phyloP scores from a whole-genome alignment of 2,888 invertebrate genomes.

The Cactoblastis cactorum region DNA sequence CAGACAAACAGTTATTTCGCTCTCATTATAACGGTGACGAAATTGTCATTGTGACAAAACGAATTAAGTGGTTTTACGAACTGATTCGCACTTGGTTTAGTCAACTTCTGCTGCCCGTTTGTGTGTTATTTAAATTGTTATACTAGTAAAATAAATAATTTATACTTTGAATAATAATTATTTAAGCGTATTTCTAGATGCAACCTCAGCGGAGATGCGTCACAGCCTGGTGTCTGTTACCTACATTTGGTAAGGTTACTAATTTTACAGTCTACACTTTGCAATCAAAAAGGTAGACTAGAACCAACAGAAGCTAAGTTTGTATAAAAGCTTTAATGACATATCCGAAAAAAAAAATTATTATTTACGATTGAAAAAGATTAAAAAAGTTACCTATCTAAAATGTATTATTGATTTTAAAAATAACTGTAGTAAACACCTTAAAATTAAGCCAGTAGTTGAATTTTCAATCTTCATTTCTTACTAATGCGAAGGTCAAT shows the following conservation, averaged over 20 bases:
- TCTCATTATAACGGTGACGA: constrained; percentile 24
- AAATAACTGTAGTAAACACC: background rate
- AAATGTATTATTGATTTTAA: too few species aligned
- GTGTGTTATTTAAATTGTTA: background rate
- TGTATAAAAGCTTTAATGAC: too few species aligned
- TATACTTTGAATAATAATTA: background rate
- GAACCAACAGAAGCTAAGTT: too few species aligned
- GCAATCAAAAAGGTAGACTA: too few species aligned
- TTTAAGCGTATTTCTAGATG: too few species aligned
- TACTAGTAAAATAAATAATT: background rate
- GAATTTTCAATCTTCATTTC: background rate
- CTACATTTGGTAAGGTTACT: too few species aligned
- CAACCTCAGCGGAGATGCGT: background rate
- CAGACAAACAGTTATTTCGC: constrained; percentile 25
- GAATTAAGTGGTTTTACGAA: constrained; percentile 1
- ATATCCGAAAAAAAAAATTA: too few species aligned
- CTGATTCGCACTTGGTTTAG: constrained; percentile 6
- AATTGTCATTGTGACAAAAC: constrained; percentile 15
- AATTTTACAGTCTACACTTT: too few species aligned
- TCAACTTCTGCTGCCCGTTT: background rate
- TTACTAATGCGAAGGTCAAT: background rate
- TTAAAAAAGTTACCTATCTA: too few species aligned
- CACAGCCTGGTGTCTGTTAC: too few species aligned
- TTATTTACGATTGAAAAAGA: too few species aligned
- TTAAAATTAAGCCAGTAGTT: background rate